These are phyloP conservation scores for Syngnathoides biaculeatus DNA, from an alignment of 2,113 vertebrate species.

Conservation along the genomic window DNA sequence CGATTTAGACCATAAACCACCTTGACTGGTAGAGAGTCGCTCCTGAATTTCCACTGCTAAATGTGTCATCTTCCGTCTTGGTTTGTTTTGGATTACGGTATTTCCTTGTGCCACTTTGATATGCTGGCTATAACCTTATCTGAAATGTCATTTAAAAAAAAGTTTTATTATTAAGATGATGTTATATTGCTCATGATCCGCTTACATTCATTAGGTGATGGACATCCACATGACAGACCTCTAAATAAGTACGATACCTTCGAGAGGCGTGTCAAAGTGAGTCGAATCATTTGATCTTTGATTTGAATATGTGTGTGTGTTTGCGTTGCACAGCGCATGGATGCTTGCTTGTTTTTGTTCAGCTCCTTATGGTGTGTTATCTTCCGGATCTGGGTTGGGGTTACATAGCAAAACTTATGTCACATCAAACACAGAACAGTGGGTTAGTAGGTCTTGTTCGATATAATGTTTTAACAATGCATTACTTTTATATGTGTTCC, in stretches of 20 bases:
- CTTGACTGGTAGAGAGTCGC: neutral
- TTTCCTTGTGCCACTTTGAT: neutral
- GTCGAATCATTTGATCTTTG: neutral
- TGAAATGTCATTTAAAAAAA: neutral
- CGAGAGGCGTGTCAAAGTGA: neutral
- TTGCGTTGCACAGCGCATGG: neutral
- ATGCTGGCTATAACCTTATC: neutral
- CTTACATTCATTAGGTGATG: too few species aligned
- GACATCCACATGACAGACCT: neutral
- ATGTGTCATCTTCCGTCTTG: neutral
- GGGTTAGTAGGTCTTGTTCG: constrained; percentile 27
- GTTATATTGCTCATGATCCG: neutral
- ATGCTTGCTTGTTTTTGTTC: neutral
- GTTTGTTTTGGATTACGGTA: neutral
- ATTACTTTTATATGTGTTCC: too few species aligned
- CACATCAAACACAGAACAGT: constrained; percentile 15
- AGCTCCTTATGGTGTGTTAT: constrained; percentile 10
- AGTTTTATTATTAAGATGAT: neutral
- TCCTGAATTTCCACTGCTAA: neutral
- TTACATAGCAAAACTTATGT: constrained; percentile 16
- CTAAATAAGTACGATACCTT: neutral
- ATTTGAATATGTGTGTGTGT: neutral
- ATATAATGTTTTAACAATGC: neutral
- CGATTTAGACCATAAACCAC: neutral
- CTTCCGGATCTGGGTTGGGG: constrained; percentile 21